phyloP scores from a whole-genome alignment of 2,888 invertebrate genomes.

The Caenorhabditis angaria region DNA sequence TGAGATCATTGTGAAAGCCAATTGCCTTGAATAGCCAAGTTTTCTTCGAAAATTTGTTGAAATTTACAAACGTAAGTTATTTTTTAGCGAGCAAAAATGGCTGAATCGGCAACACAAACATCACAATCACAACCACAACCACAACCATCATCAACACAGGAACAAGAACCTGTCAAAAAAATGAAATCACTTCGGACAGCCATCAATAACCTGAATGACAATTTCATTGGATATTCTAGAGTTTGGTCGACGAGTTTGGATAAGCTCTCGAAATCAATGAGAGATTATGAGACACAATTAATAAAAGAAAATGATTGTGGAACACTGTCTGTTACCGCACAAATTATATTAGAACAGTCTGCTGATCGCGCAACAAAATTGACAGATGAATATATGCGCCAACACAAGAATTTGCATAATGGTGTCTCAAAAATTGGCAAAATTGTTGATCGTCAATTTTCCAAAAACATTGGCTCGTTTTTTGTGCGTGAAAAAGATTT shows the following conservation, averaged over 20 bases:
- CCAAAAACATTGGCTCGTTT: slow-evolving; percentile 36
- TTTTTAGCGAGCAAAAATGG: background rate
- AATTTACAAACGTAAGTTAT: background rate
- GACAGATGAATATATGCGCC: slow-evolving; percentile 29
- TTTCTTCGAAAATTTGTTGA: background rate
- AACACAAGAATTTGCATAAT: slow-evolving; percentile 82
- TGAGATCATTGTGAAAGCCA: slow-evolving; percentile 69
- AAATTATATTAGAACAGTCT: slow-evolving; percentile 48
- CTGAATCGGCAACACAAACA: background rate
- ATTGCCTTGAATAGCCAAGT: slow-evolving; percentile 36
- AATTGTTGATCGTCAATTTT: slow-evolving; percentile 81
- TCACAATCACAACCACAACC: background rate
- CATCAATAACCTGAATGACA: background rate
- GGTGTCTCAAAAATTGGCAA: slow-evolving; percentile 91
- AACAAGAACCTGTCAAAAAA: background rate
- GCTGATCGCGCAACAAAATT: slow-evolving; percentile 14
- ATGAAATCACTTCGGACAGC: background rate
- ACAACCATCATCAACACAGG: too few relatives aligned
- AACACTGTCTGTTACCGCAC: slow-evolving; percentile 55
- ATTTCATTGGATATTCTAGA: background rate
- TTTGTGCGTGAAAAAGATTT: slow-evolving; percentile 58
- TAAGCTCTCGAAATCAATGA: background rate
- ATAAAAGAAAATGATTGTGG: slow-evolving; percentile 6
- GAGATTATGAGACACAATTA: slow-evolving; percentile 34
- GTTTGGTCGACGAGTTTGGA: background rate